Evolutionary conservation across 2,113 vertebrate genomes (phyloP).

Genomic region (Psilopsiagon aurifrons): DNA sequence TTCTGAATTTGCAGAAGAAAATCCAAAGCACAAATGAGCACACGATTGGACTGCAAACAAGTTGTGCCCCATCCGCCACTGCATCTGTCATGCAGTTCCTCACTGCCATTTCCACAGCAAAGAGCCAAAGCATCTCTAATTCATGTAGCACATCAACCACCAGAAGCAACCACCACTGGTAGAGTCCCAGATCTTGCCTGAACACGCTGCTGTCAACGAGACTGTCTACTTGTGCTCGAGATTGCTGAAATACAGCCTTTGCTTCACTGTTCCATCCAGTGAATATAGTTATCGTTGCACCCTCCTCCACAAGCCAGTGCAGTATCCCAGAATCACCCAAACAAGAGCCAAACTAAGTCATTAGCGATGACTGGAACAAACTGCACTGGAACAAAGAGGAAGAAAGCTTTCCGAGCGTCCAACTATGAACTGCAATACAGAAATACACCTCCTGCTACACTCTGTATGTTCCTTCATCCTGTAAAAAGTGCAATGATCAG

Average conservation of each 20-base stretch:
- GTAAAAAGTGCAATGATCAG: fast-evolving
- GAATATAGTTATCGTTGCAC: background rate
- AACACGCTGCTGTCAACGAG: background rate
- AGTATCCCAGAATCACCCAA: background rate
- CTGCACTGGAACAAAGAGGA: background rate
- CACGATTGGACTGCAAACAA: fast-evolving
- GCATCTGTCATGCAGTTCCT: background rate
- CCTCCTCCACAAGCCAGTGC: background rate
- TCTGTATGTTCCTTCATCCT: fast-evolving
- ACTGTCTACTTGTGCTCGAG: background rate
- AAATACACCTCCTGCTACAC: background rate
- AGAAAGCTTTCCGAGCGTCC: background rate
- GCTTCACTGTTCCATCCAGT: background rate
- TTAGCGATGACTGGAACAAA: background rate
- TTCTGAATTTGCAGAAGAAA: background rate
- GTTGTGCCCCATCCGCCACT: background rate
- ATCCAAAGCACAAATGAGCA: background rate
- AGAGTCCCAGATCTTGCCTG: background rate
- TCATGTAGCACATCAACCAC: background rate
- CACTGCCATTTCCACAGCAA: background rate
- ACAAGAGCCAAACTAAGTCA: background rate
- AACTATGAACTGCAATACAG: background rate
- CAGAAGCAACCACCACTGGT: background rate
- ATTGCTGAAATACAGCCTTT: background rate
- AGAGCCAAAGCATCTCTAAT: background rate